Evolutionary conservation across 2,113 vertebrate species (phyloP), one percentile per base, ranked within the genome.

Genomic region (Epinephelus lanceolatus): DNA sequence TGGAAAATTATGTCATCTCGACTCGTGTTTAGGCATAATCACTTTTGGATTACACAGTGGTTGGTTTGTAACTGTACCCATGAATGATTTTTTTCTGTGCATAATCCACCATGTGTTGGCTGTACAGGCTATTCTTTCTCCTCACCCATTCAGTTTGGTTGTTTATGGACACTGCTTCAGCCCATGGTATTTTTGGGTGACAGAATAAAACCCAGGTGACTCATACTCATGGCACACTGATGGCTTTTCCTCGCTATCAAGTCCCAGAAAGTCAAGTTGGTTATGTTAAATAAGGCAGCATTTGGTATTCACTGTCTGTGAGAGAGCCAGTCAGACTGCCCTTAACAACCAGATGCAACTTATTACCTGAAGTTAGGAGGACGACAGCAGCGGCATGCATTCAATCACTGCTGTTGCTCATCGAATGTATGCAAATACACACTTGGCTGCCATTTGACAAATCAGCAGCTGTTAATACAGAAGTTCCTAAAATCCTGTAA

Each of bases 131-230:
- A 47, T 60, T 30, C n/a, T 47, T 40, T 61, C 55, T 73, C 51
- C 23, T 73, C 52, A 59, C 52, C 19, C 25, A 40, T 49, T 79
- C 33, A 30, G 9, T 52, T 27, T 57, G 65, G 14, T 69, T 80
- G 65, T 49, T 80, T 63, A 19, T 45, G 21, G 42, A 81, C 47
- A 2, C 25, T 57, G 47, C 17, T 61, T 76, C 14, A 56, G 53
- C n/a, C n/a, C 21, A 3, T 25, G 33, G 23, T 80, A 80, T 75
- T 80, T 71, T 59, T 9, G 76, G 56, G 59, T 37, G 76, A 78
- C 62, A 84, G 59, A 45, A 51, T 21, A 40, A 21, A 71, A 73
- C 80, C 19, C 59, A 57, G 25, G 51, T 30, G 71, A 85, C 6
- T 76, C 55, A 84, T 25, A 30, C 33, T 71, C 33, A 30, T 71